phyloP scores from a whole-genome alignment of 2,797 vertebrate genomes.

The Lycodopsis pacificus region DNA sequence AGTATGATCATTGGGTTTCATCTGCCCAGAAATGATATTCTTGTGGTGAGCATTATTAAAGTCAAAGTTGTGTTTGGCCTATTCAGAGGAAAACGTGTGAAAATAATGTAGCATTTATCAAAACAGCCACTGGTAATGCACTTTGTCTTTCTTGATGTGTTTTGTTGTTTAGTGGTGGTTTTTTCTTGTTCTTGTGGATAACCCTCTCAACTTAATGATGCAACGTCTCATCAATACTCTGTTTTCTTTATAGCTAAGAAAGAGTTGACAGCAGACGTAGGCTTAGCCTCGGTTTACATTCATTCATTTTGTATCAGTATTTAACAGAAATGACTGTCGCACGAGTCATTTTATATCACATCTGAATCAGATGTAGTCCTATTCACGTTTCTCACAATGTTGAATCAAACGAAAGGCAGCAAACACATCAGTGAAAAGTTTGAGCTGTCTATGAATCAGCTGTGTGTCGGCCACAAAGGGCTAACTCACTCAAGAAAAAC shows the following conservation, averaged over 20 bases:
- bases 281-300: not conserved
- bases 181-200: not conserved
- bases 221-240: not conserved
- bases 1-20: not conserved
- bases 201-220: not conserved
- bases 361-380: not conserved
- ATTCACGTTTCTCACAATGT: not conserved
- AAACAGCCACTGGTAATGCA: conserved; percentile 4
- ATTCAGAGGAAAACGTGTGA: not conserved
- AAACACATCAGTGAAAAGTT: not conserved
- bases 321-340: not conserved
- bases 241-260: not conserved
- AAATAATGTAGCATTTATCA: conserved; percentile 2
- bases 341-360: not conserved
- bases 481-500: not conserved
- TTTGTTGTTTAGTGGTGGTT: not conserved
- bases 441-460: not conserved
- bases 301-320: not conserved
- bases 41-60: not conserved
- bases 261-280: not conserved
- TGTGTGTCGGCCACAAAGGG: not conserved
- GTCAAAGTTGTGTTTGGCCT: not conserved
- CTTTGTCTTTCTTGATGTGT: not conserved
- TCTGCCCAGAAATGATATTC: not conserved
- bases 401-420: not conserved